phyloP scores from a whole-genome alignment of 2,113 vertebrate species.

The Sorex fumeus region DNA sequence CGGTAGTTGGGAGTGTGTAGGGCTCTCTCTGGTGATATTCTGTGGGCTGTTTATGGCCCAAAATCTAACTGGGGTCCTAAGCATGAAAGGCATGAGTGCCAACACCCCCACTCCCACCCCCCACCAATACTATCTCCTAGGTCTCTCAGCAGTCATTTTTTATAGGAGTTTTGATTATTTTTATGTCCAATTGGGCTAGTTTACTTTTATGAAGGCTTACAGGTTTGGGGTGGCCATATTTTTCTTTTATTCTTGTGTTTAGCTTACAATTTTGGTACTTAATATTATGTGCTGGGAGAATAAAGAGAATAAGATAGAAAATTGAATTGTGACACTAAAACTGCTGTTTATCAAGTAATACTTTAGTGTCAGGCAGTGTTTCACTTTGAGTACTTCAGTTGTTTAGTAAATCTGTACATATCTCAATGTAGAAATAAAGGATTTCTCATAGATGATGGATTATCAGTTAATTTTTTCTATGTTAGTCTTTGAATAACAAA shows the following conservation, averaged over 20 bases:
- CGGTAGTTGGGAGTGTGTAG: too few relatives aligned
- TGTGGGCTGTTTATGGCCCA: too few relatives aligned
- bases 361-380: conserved; percentile 19
- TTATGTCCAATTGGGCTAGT: not conserved
- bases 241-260: conserved; percentile 48
- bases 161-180: conserved; percentile 51
- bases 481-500: conserved; percentile 29
- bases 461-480: conserved; percentile 56
- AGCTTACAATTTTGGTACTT: conserved; percentile 38
- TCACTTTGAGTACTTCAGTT: conserved; percentile 44
- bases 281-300: not conserved
- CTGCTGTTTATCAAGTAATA: not conserved
- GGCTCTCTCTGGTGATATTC: too few relatives aligned
- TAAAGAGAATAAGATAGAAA: conserved; percentile 5
- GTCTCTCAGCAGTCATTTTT: conserved; percentile 34
- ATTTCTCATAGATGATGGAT: not conserved
- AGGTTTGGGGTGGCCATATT: not conserved
- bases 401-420: conserved; percentile 28
- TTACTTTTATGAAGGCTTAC: conserved; percentile 2
- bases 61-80: too few relatives aligned
- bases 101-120: too few relatives aligned
- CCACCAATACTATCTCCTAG: too few relatives aligned
- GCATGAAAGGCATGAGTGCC: too few relatives aligned
- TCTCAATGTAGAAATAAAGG: conserved; percentile 35
- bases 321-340: conserved; percentile 32